Conservation (phyloP, 1,140 invertebrate genomes). For the Streblospio benedicti region DNA sequence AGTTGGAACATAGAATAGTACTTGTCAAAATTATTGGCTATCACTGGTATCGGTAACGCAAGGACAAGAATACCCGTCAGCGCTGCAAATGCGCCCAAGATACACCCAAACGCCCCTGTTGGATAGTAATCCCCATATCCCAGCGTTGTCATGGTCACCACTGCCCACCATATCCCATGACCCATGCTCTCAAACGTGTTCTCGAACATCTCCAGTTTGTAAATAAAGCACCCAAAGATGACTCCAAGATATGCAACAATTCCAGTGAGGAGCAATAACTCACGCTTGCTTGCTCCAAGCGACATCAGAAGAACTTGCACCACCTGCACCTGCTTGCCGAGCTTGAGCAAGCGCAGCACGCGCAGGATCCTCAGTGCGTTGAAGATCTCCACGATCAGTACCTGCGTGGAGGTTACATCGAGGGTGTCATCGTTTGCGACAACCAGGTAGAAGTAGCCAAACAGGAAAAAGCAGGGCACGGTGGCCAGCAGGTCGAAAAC, state of each 20-base stretch:
- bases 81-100: constrained; percentile 62
- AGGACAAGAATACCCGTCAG: constrained; percentile 98
- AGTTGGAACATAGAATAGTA: too few relatives aligned
- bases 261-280: constrained; percentile 69
- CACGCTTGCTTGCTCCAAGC: constrained; percentile 39
- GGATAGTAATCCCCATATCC: constrained; percentile 48
- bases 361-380: constrained; percentile 41
- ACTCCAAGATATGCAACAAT: constrained; percentile 91
- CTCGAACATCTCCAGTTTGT: constrained; percentile 80
- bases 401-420: too few relatives aligned
- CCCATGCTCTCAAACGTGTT: too few relatives aligned
- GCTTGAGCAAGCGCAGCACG: too few relatives aligned
- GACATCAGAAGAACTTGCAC: constrained; percentile 40
- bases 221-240: constrained; percentile 92
- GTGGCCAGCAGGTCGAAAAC: too few relatives aligned
- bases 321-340: too few relatives aligned
- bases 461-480: too few relatives aligned
- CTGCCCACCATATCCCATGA: constrained; percentile 53
- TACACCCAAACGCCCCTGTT: too few relatives aligned
- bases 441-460: too few relatives aligned
- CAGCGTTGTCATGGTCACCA: constrained; percentile 51
- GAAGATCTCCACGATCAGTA: too few relatives aligned
- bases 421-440: too few relatives aligned
- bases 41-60: constrained; percentile 81
- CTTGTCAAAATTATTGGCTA: constrained; percentile 39